Conservation (phyloP, 2,113 vertebrate genomes). For the Tragelaphus scriptus region DNA sequence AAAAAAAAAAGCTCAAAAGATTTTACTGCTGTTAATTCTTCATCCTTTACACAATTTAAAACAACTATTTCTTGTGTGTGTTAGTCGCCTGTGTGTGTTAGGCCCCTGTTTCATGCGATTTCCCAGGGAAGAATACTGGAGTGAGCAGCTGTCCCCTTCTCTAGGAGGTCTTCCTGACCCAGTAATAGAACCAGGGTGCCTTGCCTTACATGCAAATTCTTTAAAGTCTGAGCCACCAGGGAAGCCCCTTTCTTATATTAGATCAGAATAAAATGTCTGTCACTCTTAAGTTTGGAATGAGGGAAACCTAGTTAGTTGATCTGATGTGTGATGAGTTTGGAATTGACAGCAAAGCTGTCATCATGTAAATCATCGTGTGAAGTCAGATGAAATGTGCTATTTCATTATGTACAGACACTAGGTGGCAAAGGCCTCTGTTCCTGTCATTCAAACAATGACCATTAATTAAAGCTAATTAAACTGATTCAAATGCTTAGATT, state of each 20-base stretch:
- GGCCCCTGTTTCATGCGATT: neutral
- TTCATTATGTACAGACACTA: neutral
- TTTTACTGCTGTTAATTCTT: neutral
- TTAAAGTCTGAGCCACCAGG: neutral
- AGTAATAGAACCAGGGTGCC: neutral
- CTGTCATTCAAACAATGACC: neutral
- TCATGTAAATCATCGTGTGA: neutral
- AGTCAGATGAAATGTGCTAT: neutral
- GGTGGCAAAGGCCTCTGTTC: neutral
- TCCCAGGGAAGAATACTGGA: neutral
- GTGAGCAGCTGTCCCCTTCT: neutral
- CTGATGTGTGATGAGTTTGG: neutral
- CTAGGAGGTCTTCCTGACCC: neutral
- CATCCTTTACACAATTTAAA: neutral
- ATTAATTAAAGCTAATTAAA: neutral
- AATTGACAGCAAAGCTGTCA: neutral
- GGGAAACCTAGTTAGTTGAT: fast-evolving
- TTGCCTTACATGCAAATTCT: neutral
- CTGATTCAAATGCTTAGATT: neutral
- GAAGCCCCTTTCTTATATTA: neutral
- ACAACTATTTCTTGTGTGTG: neutral
- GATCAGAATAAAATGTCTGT: neutral
- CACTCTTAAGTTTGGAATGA: neutral
- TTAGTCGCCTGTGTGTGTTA: neutral
- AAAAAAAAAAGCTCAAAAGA: neutral